Evolutionary conservation across 2,113 vertebrate genomes (phyloP), one percentile per base, ranked within the genome.

Genomic region (Dendropsophus ebraccatus): DNA sequence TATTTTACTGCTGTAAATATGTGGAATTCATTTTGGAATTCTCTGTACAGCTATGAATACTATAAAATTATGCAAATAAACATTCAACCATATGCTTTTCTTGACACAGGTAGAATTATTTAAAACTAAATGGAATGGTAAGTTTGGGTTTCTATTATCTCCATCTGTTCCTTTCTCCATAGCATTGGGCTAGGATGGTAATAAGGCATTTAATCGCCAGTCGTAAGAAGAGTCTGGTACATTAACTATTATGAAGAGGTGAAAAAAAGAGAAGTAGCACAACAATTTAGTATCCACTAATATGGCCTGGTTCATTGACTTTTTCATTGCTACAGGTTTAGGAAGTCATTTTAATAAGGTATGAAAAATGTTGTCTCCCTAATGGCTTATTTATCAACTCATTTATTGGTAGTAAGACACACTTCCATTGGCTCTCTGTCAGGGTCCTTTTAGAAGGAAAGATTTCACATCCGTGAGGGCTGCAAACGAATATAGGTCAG

Each of bases 171-270:
- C 54, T 77, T 35, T 58, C 50, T 58, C 50, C 56, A 77, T 25
- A 25, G 73, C 17, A 77, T 76, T 49, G 54, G 83, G 30, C 56
- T 30, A 13, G 11, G 41, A 19, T 67, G 73, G 73, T 84, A 84
- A 84, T 84, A 84, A 84, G 56, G 54, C 73, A 52, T 84, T 76
- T 77, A 84, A 77, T 84, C 67, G 41, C 49, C 11, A 84, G 83
- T 67, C 83, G 50, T 84, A 84, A 77, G 72, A 50, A 76, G 47
- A n/a, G 83, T 76, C 37, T 77, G 83, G 16, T 84, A 84, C 83
- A 84, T 84, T 84, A 84, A 77, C 54, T 16, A 60, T 77, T 84
- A 77, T 77, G 73, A 50, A 76, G 65, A 54, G 62, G 9, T 52
- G 23, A 73, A 58, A 50, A 50, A 50, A 62, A 47, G 25, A n/a